Base-by-base conservation (phyloP, 2,113 vertebrate species). In the Mandrillus leucophaeus region DNA sequence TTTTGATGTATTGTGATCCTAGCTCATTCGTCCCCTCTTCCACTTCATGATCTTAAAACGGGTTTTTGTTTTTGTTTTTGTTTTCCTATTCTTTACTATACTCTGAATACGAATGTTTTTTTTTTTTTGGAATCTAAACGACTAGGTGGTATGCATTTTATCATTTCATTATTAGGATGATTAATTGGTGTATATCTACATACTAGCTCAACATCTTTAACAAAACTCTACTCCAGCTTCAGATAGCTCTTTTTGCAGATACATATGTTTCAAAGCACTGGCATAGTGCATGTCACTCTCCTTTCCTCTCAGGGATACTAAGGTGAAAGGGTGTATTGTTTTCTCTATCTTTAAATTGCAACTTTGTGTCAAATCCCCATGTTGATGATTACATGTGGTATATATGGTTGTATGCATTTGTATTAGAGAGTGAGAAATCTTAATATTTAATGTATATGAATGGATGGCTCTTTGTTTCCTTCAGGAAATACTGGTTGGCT, bases 251-350 rank as follows among this genome's bases (percentile, higher is more conserved):
- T 43, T 76, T 27, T 48, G 8, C 14, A 68, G 23, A 72, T 14
- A 38, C 6, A 3, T 8, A 20, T 38, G 2, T 70, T 55, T 55
- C 73, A 50, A 40, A 22, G 48, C 66, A 90, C 27, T 2, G n/a
- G 3, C 5, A 12, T 32, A 23, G 8, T 52, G 6, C 4, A 0
- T 52, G 5, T 6, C 32, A 3, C 11, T 16, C 20, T 25, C 11
- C 10, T 72, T 93, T 87, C 38, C 50, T 72, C 22, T 43, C 25
- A 83, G 18, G 8, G 35, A 4, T 40, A 10, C 3, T 7, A 52
- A 64, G 6, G 2, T 59, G 73, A 80, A 82, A 32, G 8, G 27
- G 4, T 25, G 0, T 18, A 5, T 25, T 13, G 0, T 72, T 93
- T 90, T 32, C 48, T 64, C 4, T 38, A 3, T 59, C 75, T 66